Evolutionary conservation across 2,797 vertebrate genomes (phyloP).

Genomic region (Karalla daura): DNA sequence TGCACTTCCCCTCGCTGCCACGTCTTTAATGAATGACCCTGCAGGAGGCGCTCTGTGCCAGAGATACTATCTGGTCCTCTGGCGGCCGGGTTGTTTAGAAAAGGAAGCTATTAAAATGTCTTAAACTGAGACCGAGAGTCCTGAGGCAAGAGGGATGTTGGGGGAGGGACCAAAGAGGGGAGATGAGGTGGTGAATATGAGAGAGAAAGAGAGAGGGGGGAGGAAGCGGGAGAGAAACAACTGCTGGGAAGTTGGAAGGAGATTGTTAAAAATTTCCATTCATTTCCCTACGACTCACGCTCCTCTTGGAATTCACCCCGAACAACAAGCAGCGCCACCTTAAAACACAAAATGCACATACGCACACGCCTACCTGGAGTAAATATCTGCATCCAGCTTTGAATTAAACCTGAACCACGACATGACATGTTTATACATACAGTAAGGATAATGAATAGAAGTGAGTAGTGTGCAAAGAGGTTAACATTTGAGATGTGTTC

Average conservation of each 20-base stretch:
- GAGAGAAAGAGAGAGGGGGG: conserved; percentile 44
- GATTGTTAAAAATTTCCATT: conserved; percentile 64
- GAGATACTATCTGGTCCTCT: conserved; percentile 59
- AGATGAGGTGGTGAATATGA: conserved; percentile 50
- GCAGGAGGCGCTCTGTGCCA: conserved; percentile 71
- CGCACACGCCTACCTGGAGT: no score
- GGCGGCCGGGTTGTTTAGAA: conserved; percentile 77
- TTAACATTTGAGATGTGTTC: no score
- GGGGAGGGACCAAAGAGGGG: conserved; percentile 44
- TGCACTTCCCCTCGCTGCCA: not conserved
- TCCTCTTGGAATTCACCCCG: not conserved
- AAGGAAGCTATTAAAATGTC: conserved; percentile 86
- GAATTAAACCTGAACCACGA: no score
- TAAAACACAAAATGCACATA: not conserved
- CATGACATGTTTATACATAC: no score
- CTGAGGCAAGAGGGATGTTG: conserved; percentile 60
- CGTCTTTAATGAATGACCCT: conserved; percentile 46
- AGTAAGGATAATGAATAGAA: no score
- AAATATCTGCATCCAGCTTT: not conserved
- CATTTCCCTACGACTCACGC: conserved; percentile 19
- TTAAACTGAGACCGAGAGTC: conserved; percentile 75
- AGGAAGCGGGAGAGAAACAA: conserved; percentile 42
- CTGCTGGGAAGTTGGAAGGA: conserved; percentile 32
- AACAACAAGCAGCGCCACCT: conserved; percentile 15
- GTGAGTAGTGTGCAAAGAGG: no score